Evolutionary conservation across 1,140 invertebrate genomes (phyloP).

Genomic region (Sycobia sp.): DNA sequence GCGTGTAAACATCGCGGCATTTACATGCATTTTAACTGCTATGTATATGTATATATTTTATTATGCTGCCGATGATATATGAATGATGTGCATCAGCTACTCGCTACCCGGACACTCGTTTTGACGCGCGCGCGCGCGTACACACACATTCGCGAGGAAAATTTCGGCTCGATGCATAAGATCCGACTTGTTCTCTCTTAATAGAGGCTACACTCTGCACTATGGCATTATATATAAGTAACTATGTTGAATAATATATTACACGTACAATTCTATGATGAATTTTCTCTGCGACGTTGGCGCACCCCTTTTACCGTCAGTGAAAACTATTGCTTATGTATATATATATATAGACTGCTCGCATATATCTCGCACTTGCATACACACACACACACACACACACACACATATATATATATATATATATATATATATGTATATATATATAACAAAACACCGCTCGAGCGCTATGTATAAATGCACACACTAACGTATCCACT

Average conservation of each 20-base stretch:
- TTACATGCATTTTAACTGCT: neutral
- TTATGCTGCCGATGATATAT: too few relatives aligned
- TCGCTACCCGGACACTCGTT: too few relatives aligned
- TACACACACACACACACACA: neutral
- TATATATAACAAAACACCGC: too few relatives aligned
- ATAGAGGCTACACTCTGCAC: too few relatives aligned
- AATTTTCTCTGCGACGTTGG: neutral
- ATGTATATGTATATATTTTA: too few relatives aligned
- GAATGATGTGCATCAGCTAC: too few relatives aligned
- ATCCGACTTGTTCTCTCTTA: too few relatives aligned
- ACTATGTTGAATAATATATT: too few relatives aligned
- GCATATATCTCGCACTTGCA: neutral
- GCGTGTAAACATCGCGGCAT: neutral
- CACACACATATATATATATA: neutral
- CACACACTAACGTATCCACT: too few relatives aligned
- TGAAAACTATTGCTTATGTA: too few relatives aligned
- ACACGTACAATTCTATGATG: neutral
- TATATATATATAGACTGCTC: too few relatives aligned
- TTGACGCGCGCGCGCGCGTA: neutral
- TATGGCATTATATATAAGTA: too few relatives aligned
- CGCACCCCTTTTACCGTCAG: neutral
- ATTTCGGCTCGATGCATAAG: neutral
- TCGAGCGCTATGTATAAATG: neutral
- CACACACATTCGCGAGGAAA: neutral
- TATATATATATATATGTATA: neutral